Evolutionary conservation across 2,797 vertebrate species (phyloP).

Genomic region (Chiroxiphia lanceolata): DNA sequence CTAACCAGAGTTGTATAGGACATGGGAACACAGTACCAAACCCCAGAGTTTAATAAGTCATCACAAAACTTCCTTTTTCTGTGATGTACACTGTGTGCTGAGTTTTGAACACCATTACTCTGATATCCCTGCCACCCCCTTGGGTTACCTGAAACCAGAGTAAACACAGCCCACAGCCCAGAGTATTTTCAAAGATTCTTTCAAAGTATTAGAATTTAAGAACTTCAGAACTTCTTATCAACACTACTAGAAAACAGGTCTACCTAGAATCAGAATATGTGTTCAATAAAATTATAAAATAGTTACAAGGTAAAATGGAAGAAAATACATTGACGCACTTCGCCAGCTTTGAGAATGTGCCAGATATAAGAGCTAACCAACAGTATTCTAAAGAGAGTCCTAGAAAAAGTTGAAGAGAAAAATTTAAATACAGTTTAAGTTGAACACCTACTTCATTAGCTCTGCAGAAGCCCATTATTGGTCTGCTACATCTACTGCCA

Average conservation of each 20-base stretch:
- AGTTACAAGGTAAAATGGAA: not conserved
- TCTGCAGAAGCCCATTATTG: not conserved
- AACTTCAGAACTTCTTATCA: not conserved
- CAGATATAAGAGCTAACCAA: not conserved
- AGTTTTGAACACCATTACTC: not conserved
- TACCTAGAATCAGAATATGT: not conserved
- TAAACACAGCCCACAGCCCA: not conserved
- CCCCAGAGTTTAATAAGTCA: not conserved
- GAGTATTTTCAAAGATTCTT: not conserved
- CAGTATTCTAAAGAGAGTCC: not conserved
- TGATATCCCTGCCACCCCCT: not conserved
- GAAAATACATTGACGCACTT: not conserved
- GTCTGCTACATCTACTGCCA: not conserved
- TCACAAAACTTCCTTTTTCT: not conserved
- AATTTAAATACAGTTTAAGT: not conserved
- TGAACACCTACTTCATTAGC: not conserved
- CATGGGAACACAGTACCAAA: not conserved
- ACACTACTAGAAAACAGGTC: not conserved
- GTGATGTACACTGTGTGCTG: not conserved
- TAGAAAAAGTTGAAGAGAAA: not conserved
- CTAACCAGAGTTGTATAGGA: not conserved
- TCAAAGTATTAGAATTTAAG: not conserved
- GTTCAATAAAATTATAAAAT: not conserved
- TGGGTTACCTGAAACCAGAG: not conserved
- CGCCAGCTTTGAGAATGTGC: not conserved